Conservation (phyloP, 2,888 invertebrate genomes). For the Imbricaverruca yamaguchii region DNA sequence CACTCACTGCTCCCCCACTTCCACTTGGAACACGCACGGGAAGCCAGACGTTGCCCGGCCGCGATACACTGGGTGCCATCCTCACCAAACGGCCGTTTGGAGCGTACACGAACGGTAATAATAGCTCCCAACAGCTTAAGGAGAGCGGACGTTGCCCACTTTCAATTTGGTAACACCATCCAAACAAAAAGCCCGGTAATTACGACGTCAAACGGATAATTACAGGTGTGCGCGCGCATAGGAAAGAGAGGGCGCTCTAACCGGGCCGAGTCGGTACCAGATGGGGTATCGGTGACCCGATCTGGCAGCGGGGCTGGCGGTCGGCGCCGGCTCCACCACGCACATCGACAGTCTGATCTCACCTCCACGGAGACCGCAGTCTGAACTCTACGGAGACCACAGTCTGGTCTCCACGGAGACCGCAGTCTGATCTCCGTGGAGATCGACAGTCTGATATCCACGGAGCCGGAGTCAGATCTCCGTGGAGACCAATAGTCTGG, state of each 20-base stretch:
- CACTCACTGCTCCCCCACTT: not conserved
- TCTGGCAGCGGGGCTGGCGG: not conserved
- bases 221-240: not conserved
- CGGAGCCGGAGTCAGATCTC: no score
- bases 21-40: not conserved
- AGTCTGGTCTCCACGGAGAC: no score
- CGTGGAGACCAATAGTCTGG: no score
- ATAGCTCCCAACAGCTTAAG: not conserved
- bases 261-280: not conserved
- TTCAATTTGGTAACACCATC: conserved; percentile 18
- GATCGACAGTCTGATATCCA: no score
- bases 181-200: conserved; percentile 11
- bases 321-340: not conserved
- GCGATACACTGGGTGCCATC: not conserved
- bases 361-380: no score
- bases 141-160: conserved; percentile 10
- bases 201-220: not conserved
- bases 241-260: not conserved
- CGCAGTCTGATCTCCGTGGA: no score
- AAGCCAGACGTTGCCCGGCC: not conserved
- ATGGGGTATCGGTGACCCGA: not conserved
- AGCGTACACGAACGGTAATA: not conserved
- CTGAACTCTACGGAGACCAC: no score
- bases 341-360: not conserved
- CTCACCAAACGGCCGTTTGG: not conserved